These are phyloP conservation scores for Rhagoletis zephyria DNA, from an alignment of 1,140 invertebrate species.

Conservation along the genomic window DNA sequence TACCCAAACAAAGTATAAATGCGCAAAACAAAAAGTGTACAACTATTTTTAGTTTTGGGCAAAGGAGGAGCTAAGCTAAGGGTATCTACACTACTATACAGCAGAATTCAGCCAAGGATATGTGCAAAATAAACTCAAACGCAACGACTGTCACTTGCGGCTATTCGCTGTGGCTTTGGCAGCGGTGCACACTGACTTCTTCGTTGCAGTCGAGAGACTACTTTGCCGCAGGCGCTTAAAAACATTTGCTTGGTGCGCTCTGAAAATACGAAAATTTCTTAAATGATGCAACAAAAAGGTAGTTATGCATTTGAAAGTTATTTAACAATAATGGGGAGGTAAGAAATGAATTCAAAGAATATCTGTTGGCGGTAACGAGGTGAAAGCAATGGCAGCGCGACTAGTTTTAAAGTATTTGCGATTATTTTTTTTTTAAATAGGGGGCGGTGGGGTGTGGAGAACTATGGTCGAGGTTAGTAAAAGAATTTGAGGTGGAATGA, in stretches of 20 bases:
- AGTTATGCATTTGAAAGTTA: conserved; percentile 37
- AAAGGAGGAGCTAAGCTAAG: neutral
- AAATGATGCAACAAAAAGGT: neutral
- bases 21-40: neutral
- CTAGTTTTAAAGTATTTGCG: too few relatives aligned
- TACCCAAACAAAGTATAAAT: neutral
- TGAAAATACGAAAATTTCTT: neutral
- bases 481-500: too few relatives aligned
- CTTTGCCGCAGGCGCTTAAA: neutral
- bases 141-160: conserved; percentile 22
- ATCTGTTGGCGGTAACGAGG: neutral
- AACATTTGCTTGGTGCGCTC: neutral
- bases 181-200: conserved; percentile 17
- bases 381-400: too few relatives aligned
- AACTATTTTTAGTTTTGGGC: neutral
- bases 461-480: too few relatives aligned
- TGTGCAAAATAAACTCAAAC: neutral
- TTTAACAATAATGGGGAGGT: neutral
- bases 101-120: neutral
- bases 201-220: neutral
- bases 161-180: conserved; percentile 18
- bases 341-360: neutral
- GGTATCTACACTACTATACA: too few relatives aligned
- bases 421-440: too few relatives aligned
- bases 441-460: too few relatives aligned